Percentiles rank a stretch among this genome's conserved stretches.
These are phyloP conservation scores for Cyrtodaria siliqua DNA, from an alignment of 2,888 invertebrate species.

Conservation along the genomic window DNA sequence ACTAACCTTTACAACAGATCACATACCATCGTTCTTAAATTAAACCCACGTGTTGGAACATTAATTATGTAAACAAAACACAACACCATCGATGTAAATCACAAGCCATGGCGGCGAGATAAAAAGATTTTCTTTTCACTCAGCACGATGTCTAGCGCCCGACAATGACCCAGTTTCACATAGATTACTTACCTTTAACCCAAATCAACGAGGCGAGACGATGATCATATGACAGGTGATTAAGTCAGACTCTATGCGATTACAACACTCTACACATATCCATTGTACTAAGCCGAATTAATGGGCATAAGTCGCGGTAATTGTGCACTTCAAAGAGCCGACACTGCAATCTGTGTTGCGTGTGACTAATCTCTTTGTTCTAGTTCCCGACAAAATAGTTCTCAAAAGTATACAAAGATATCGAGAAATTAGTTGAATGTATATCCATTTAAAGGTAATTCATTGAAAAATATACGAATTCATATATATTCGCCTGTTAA, in stretches of 20 bases:
- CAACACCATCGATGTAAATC: conserved; percentile 20
- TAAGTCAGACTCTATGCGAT: conserved; percentile 36
- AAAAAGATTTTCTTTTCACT: neutral
- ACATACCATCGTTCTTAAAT: too few species aligned
- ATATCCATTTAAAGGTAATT: too few species aligned
- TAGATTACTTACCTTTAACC: conserved; percentile 40
- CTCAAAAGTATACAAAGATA: too few species aligned
- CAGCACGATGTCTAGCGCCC: neutral
- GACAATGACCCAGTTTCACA: neutral
- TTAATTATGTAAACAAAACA: conserved; percentile 36
- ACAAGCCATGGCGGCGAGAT: conserved; percentile 29
- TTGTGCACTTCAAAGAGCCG: conserved; percentile 65
- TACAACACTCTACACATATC: conserved; percentile 43
- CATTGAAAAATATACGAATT: too few species aligned
- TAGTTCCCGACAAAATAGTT: conserved; percentile 44
- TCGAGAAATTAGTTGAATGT: too few species aligned
- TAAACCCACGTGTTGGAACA: conserved; percentile 31
- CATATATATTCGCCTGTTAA: too few species aligned
- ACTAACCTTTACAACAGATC: too few species aligned
- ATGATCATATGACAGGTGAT: conserved; percentile 49
- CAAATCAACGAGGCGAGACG: conserved; percentile 30
- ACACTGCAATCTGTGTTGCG: conserved; percentile 55
- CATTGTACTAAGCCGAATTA: conserved; percentile 67
- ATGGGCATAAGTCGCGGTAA: conserved; percentile 57
- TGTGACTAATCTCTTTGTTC: conserved; percentile 67